Evolutionary conservation across 1,140 invertebrate genomes (phyloP), one percentile per base, ranked within the genome.

Genomic region (Andrena cerasifolii): DNA sequence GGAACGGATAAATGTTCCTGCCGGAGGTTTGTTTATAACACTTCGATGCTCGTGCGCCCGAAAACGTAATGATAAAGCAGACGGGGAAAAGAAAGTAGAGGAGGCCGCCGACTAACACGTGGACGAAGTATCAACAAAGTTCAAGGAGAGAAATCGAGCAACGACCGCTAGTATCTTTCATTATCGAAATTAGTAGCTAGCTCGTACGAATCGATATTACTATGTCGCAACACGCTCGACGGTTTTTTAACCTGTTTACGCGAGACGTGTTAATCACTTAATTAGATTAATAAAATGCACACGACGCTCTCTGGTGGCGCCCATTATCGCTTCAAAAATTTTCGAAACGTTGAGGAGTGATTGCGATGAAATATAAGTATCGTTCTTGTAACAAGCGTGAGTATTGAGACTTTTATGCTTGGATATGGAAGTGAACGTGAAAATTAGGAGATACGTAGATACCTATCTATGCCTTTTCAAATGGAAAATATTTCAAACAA

Each of bases 81-180:
- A 74, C 59, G n/a, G 47, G 53, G 40, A 33, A 53, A 71, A 80
- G 56, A 82, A 82, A 80, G 47, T 63, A 40, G 28, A 53, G 28
- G 31, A 28, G 45, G 40, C n/a, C n/a, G 12, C 18, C 28, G 12
- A 58, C 36, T 28, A 67, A 61, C 53, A 62, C 62, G 61, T 43
- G 63, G 26, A 62, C 47, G 18, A 33, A 28, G 18, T 63, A 74
- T 79, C 43, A 31, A 21, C 40, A 26, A 62, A 53, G 70, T 74
- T 75, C 54, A 62, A 80, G 51, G 56, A 26, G 40, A 62, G 53
- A 53, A 56, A 75, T 49, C 36, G 31, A 49, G 49, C 26, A 40
- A 61, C 47, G 33, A 71, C 18, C 43, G 31, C 10, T n/a, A n/a
- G n/a, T 61, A 31, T 18, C 24, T 79, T 67, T 47, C n/a, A 62